Base-by-base conservation (phyloP, 2,888 invertebrate species). In the Ormyrus labotus region DNA sequence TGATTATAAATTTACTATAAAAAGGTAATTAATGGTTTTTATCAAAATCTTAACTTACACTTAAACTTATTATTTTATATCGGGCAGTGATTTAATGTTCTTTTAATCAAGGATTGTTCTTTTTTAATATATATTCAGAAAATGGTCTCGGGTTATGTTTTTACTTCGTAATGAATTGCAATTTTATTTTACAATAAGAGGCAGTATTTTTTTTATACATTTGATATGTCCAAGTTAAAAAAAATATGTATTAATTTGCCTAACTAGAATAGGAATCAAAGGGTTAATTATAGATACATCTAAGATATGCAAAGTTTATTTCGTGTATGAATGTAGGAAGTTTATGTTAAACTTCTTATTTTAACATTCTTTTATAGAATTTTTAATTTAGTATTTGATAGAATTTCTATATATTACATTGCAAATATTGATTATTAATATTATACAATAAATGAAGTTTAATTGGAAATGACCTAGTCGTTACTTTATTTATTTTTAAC, bases 221-320 rank as follows among this genome's bases (percentile, higher is more conserved):
- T 57, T 45, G 60, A 75, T 75, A 75, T 68, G 19, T 61, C 9
- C 6, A 58, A 45, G 34, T 68, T 58, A 48, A n/a, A 51, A 67
- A 67, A 51, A 19, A 53, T 53, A 67, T 51, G 8, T 47, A n/a
- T 57, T 68, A n/a, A 19, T 68, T 53, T 34, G 13, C 45, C n/a
- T 57, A 65, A 8, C n/a, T 4, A 51, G 8, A 51, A 19, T 51
- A 51, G 19, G 19, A 51, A 65, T n/a, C 19, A 3, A 65, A 65
- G 7, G n/a, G n/a, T 48, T 64, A 61, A 19, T 9, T 3, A 53
- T 53, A 53, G 51, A 67, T 53, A 50, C 5, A 8, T 13, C 19
- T 8, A 6, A 57, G 11, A 53, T 48, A 55, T 9, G 13, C 13
- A n/a, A 51, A 60, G 7, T 50, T 70, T 34, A 34, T 34, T 34